These are phyloP conservation scores for Mormyrus iriodes DNA, from an alignment of 2,113 vertebrate genomes.

Conservation along the genomic window DNA sequence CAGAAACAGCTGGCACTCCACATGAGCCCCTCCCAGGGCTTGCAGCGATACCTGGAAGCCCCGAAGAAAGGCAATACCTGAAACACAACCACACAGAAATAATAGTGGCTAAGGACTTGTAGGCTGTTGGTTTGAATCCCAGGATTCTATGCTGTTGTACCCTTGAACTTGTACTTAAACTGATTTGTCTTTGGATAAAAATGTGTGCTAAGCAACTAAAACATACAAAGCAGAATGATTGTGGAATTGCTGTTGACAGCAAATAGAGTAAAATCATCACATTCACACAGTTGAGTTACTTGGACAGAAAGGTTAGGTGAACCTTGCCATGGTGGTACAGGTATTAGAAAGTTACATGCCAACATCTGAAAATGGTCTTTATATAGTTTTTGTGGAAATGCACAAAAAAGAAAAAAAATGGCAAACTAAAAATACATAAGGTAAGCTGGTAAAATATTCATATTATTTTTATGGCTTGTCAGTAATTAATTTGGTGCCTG, in stretches of 20 bases:
- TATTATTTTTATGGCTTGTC: background rate
- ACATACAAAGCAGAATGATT: background rate
- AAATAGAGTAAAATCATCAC: background rate
- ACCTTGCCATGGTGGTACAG: background rate
- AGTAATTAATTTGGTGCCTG: background rate
- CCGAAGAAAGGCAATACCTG: slow-evolving; percentile 59
- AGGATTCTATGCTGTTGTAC: background rate
- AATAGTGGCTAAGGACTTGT: background rate
- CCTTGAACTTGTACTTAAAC: background rate
- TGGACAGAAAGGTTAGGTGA: background rate
- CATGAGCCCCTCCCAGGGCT: slow-evolving; percentile 46
- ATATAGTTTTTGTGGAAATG: background rate
- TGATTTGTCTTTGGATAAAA: background rate
- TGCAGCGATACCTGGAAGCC: slow-evolving; percentile 66
- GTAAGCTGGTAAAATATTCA: background rate
- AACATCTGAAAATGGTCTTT: background rate
- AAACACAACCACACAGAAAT: background rate
- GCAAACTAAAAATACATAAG: background rate
- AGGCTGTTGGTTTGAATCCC: background rate
- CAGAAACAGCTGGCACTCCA: slow-evolving; percentile 61
- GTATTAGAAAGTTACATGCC: background rate
- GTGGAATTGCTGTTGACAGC: background rate
- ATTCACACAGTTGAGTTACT: background rate
- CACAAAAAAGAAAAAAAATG: background rate
- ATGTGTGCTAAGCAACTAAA: background rate